Conservation (phyloP, 1,140 invertebrate species). For the Amyelois transitella region DNA sequence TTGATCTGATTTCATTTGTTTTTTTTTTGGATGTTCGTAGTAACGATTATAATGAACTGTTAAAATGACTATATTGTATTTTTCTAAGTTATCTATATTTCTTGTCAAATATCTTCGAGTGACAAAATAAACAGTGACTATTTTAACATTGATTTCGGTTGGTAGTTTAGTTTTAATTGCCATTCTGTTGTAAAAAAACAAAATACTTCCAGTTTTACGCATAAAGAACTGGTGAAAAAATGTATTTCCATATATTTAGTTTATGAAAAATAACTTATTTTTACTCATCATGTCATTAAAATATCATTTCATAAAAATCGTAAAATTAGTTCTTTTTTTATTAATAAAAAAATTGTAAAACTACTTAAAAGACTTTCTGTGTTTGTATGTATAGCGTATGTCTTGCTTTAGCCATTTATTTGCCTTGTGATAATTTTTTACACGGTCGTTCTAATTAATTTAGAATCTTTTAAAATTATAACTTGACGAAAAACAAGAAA, state of each 20-base stretch:
- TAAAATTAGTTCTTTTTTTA: constrained; percentile 33
- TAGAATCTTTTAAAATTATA: background rate
- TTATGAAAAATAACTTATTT: constrained; percentile 14
- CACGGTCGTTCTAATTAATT: background rate
- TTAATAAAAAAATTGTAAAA: constrained; percentile 54
- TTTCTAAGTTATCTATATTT: background rate
- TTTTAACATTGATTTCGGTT: too few species aligned
- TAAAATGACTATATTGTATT: background rate
- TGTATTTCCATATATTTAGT: background rate
- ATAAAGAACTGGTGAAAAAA: background rate
- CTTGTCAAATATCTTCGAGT: background rate
- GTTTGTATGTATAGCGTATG: constrained; percentile 1
- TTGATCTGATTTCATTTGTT: background rate
- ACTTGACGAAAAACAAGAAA: background rate
- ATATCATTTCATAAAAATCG: constrained; percentile 26
- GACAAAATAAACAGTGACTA: background rate
- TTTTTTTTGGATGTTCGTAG: background rate
- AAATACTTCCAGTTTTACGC: background rate
- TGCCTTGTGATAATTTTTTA: background rate
- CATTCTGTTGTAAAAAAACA: background rate
- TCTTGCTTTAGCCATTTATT: constrained; percentile 1
- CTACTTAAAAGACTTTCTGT: constrained; percentile 45
- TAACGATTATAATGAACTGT: background rate
- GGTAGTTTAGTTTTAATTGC: constrained; percentile 3
- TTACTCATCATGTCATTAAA: constrained; percentile 14